A percentile compares a stretch with the other conserved stretches of the same genome.
Conservation (phyloP, 2,797 vertebrate genomes). For the Gambelia wislizenii region DNA sequence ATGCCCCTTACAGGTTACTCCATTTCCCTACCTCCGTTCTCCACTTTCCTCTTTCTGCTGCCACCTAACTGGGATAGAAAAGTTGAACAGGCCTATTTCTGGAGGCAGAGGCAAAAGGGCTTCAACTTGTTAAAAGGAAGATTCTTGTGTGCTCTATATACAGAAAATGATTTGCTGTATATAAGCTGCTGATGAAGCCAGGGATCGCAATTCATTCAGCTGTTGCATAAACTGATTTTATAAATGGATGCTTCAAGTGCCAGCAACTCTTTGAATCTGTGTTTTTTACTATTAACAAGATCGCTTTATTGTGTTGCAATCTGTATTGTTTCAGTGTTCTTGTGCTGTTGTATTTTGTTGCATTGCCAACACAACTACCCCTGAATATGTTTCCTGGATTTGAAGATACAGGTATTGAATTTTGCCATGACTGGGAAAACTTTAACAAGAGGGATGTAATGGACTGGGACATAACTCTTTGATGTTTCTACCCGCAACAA, state of each 20-base stretch:
- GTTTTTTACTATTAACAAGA: background rate
- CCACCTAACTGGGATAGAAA: no score
- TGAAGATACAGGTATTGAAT: background rate
- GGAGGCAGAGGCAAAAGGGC: background rate
- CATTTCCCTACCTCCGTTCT: background rate
- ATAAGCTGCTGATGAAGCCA: background rate
- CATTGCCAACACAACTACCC: no score
- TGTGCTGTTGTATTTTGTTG: background rate
- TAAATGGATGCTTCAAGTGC: background rate
- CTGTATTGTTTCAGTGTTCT: background rate
- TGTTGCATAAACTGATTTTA: background rate
- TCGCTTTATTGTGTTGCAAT: background rate
- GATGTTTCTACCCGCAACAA: no score
- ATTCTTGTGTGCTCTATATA: background rate
- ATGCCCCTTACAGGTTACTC: no score
- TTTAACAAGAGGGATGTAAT: no score
- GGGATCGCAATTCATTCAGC: background rate
- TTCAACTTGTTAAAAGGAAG: background rate
- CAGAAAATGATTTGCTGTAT: slow-evolving; percentile 1
- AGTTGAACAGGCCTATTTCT: background rate
- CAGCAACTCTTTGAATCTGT: background rate
- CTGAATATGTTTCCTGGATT: background rate
- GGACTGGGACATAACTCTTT: no score
- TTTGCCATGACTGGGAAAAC: no score
- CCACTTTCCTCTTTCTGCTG: background rate